These are phyloP conservation scores for Drosophila barbarae DNA, from an alignment of 2,888 invertebrate genomes.

Conservation along the genomic window DNA sequence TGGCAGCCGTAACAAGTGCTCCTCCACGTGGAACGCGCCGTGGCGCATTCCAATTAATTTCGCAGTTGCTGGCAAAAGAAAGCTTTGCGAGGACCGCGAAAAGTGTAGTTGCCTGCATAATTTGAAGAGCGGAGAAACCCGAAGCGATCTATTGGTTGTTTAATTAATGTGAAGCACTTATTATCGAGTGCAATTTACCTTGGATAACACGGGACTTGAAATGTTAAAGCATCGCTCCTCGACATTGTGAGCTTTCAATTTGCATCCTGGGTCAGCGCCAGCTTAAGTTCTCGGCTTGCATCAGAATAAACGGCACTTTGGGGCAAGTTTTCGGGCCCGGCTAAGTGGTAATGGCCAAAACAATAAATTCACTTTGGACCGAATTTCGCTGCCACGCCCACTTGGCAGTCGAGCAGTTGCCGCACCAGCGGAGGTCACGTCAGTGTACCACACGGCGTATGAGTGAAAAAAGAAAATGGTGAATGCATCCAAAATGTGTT, in stretches of 20 bases:
- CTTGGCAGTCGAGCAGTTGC: slow-evolving; percentile 24
- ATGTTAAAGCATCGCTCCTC: slow-evolving; percentile 28
- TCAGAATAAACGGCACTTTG: slow-evolving; percentile 49
- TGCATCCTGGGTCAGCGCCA: slow-evolving; percentile 33
- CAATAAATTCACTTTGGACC: slow-evolving; percentile 57
- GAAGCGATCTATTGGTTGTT: slow-evolving; percentile 31
- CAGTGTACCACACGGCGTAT: slow-evolving; percentile 46
- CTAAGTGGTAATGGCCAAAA: slow-evolving; percentile 53
- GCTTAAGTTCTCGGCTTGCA: slow-evolving; percentile 34
- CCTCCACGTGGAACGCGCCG: slow-evolving; percentile 37
- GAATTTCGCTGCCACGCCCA: slow-evolving; percentile 40
- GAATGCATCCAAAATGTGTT: too few species aligned
- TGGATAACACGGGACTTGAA: slow-evolving; percentile 18
- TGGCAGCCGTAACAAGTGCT: slow-evolving; percentile 43
- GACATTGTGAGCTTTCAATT: slow-evolving; percentile 22
- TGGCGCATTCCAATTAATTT: slow-evolving; percentile 54
- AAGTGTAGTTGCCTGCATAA: slow-evolving; percentile 31
- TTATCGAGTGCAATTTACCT: slow-evolving; percentile 33
- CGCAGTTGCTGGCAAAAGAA: slow-evolving; percentile 36
- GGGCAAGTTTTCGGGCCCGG: slow-evolving; percentile 34
- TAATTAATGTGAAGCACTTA: slow-evolving; percentile 44
- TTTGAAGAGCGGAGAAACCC: slow-evolving; percentile 13
- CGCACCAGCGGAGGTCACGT: slow-evolving; percentile 40
- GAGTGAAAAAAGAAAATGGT: not conserved
- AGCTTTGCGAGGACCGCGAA: slow-evolving; percentile 16